Base-by-base conservation (phyloP, 2,797 vertebrate species). In the Melanotaenia boesemani region DNA sequence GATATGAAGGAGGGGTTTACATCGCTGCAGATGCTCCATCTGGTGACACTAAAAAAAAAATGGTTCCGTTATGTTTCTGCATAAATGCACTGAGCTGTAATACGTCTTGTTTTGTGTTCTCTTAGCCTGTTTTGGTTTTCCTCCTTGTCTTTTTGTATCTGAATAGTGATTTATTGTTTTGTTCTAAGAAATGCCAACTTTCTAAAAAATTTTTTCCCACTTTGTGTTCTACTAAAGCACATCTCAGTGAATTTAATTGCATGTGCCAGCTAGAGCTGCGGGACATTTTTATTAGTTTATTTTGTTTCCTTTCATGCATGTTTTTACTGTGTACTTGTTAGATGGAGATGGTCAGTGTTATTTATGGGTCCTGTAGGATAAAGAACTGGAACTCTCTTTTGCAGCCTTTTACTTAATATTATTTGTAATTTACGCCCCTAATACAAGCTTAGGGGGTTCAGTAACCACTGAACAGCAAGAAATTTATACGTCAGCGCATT, bases 171-270 rank as follows among this genome's bases (percentile, higher is more conserved):
- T 44, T 18, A 18, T 79, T 58, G 18, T 76, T 71, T 79, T 32
- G 57, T 82, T 74, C 59, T 67, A 77, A 22, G 65, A 77, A 73
- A 71, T 57, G 56, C 70, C 12, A 15, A 6, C 52, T 66, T n/a
- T 58, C 77, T 26, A n/a, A n/a, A n/a, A n/a, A n/a, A n/a, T 57
- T 71, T 76, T 76, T 70, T 67, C 11, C n/a, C 24, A 62, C 24
- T 28, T 28, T 1, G 15, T 74, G 41, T 71, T 74, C n/a, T 24
- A 63, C 20, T 22, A 6, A 1, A 79, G 63, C 46, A 28, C 16
- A 58, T 76, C 61, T 64, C 63, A 13, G 54, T 48, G 63, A 58
- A 58, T 82, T 74, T 74, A 83, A 82, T 81, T 89, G 64, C 70
- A 44, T 24, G 20, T 79, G 68, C 83, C 67, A 77, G 67, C 74